These are phyloP conservation scores for Eolophus roseicapilla DNA, from an alignment of 2,113 vertebrate genomes.

Conservation along the genomic window DNA sequence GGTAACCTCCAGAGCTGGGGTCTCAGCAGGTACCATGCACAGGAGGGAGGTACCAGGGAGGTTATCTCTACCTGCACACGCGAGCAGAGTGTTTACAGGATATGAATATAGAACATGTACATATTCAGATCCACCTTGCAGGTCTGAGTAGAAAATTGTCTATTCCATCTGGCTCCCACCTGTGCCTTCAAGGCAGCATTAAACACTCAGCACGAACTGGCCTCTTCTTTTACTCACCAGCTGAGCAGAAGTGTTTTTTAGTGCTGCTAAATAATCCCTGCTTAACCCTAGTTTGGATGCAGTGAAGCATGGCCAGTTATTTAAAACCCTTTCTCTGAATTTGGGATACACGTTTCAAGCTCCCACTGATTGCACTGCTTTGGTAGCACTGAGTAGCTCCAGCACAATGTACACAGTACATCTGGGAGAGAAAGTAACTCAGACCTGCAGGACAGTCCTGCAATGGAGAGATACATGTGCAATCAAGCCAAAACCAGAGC, in stretches of 20 bases:
- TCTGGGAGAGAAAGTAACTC: neutral
- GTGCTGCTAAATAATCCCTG: neutral
- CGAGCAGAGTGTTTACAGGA: accelerated
- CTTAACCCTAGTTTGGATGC: neutral
- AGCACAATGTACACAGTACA: accelerated
- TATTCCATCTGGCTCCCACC: neutral
- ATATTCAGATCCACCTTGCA: neutral
- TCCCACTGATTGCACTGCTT: accelerated
- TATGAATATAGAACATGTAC: accelerated
- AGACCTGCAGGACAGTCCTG: accelerated
- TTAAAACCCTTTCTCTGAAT: neutral
- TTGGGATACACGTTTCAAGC: accelerated
- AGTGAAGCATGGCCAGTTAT: accelerated
- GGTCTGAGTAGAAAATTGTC: neutral
- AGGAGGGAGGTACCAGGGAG: accelerated
- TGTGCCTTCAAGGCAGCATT: neutral
- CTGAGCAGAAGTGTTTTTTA: neutral
- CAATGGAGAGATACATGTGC: accelerated
- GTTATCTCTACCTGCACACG: neutral
- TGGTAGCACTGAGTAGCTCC: neutral
- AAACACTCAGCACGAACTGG: neutral
- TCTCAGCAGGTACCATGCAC: accelerated
- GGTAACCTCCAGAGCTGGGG: neutral
- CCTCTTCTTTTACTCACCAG: neutral
- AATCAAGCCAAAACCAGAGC: accelerated